Percentiles rank a stretch among this genome's conserved stretches.
Conservation (phyloP, 2,113 vertebrate species). For the Megaleporinus macrocephalus region DNA sequence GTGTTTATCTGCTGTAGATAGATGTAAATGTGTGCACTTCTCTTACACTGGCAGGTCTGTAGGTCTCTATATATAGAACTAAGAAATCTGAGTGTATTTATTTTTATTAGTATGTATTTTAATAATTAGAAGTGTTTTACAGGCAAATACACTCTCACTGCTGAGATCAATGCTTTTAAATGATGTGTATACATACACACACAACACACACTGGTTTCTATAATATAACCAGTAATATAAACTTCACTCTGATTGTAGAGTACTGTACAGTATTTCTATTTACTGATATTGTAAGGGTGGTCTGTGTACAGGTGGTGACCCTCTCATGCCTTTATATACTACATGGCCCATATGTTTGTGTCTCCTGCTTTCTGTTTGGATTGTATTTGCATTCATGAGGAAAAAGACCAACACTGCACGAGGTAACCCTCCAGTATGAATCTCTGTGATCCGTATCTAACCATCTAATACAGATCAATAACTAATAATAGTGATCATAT, state of each 20-base stretch:
- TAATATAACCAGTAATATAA: not conserved
- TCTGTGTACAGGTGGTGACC: not conserved
- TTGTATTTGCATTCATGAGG: not conserved
- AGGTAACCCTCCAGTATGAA: not conserved
- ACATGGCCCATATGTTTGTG: not conserved
- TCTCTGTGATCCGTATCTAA: not conserved
- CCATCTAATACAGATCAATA: not conserved
- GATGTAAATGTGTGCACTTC: too few species aligned
- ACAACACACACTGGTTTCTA: too few species aligned
- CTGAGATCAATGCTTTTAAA: too few species aligned
- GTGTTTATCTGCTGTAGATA: too few species aligned
- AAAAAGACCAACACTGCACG: constrained; percentile 10
- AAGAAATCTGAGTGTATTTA: too few species aligned
- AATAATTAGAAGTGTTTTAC: too few species aligned
- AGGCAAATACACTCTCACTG: too few species aligned
- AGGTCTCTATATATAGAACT: too few species aligned
- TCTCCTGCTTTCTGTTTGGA: not conserved
- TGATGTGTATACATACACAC: too few species aligned
- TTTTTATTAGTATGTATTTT: too few species aligned
- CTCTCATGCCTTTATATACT: constrained; percentile 15
- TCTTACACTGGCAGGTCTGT: too few species aligned
- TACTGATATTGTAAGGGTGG: not conserved
- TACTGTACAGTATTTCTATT: not conserved
- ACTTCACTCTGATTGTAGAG: not conserved
- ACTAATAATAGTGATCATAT: not conserved